Percentiles rank a stretch among this genome's conserved stretches.
Conservation (phyloP, 2,797 vertebrate genomes). For the Sebastolobus alascanus region DNA sequence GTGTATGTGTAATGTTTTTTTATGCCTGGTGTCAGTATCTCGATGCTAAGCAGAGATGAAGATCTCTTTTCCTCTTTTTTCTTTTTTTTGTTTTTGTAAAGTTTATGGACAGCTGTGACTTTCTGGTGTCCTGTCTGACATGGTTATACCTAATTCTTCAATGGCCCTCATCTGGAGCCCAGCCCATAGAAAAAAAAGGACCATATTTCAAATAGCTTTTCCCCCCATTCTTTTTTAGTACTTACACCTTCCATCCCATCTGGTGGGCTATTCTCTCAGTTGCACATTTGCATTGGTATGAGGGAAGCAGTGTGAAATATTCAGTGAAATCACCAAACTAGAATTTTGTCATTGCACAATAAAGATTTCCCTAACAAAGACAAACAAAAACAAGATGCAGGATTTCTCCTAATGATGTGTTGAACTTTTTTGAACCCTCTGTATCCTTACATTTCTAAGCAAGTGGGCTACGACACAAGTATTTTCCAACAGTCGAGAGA, state of each 20-base stretch:
- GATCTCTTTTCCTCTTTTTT: constrained; percentile 3
- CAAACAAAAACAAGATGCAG: not conserved
- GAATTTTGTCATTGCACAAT: not conserved
- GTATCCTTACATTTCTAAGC: constrained; percentile 13
- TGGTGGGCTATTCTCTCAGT: constrained; percentile 43
- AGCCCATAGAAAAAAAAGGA: constrained; percentile 10
- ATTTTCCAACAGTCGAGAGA: constrained; percentile 36
- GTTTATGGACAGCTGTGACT: constrained; percentile 52
- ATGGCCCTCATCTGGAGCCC: constrained; percentile 52
- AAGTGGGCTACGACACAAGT: constrained; percentile 11
- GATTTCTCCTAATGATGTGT: not conserved
- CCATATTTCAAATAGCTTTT: constrained; percentile 38
- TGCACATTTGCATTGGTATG: constrained; percentile 36
- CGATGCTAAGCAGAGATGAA: not conserved
- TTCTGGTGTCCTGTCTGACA: constrained; percentile 59
- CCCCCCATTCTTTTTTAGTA: constrained; percentile 19
- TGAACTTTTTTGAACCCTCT: not conserved
- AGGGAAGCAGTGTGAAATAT: constrained; percentile 30
- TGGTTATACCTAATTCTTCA: constrained; percentile 61
- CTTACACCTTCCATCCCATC: constrained; percentile 57
- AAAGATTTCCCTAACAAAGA: not conserved
- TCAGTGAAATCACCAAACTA: constrained; percentile 20
- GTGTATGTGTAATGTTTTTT: not conserved
- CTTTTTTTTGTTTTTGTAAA: not conserved
- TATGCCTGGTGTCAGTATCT: constrained; percentile 1